Evolutionary conservation across 2,888 invertebrate species (phyloP), one percentile per base, ranked within the genome.

Genomic region (Neria commutata): DNA sequence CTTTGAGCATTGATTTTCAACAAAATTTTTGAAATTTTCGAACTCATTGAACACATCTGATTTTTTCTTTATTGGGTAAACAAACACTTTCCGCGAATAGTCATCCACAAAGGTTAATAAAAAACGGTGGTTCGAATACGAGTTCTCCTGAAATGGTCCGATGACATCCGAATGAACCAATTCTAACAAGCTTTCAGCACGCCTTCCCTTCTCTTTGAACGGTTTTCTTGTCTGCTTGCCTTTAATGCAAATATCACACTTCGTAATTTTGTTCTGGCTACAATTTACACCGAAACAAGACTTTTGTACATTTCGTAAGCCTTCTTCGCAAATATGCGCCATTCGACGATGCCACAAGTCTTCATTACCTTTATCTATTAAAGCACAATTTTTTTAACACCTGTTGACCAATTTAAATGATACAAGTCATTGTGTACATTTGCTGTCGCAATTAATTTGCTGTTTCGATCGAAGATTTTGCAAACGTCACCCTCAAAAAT

Each of bases 101-200:
- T 78, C 76, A 67, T 81, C 80, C 50, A 76, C 70, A 45, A 81
- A 75, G 1, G 73, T 74, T 19, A 77, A 54, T 48, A 79, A 74
- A 63, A 77, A 80, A 55, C 62, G 72, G 2, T 66, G 64, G 11
- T 76, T 73, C 21, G 73, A 75, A 5, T 67, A 51, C 1, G 79
- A 79, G 33, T 55, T 55, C 1, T 58, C 58, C 53, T 74, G 69
- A 70, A 80, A 71, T 8, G 77, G 77, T 11, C 79, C 77, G 60
- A 74, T 76, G 1, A 80, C 60, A 64, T 81, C 79, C 10, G 73
- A 56, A 55, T 79, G 77, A 1, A 80, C 50, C 25, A 75, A 11
- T 19, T 77, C 71, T 19, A 80, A 61, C 48, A 64, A 26, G 42
- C 51, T 52, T 25, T 49, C 61, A 17, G 72, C 66, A 49, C 62